These are phyloP conservation scores for Prionace glauca DNA, from an alignment of 2,797 vertebrate species.

Conservation along the genomic window DNA sequence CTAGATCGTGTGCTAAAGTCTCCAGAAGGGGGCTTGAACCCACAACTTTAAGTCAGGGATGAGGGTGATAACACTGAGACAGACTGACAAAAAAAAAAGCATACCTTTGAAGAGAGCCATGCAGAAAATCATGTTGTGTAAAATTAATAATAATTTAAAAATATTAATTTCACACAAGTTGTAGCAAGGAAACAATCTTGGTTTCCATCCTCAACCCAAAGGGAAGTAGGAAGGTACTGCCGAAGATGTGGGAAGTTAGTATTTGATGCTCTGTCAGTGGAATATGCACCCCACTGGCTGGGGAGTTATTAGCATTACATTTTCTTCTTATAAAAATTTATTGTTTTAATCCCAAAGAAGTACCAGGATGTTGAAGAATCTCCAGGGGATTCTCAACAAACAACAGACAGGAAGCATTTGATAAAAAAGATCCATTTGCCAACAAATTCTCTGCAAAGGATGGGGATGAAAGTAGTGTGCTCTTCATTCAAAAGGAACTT, in stretches of 20 bases:
- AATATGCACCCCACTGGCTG: background rate
- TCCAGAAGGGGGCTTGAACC: background rate
- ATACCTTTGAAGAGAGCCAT: background rate
- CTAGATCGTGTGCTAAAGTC: background rate
- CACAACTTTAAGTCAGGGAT: background rate
- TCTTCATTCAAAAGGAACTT: background rate
- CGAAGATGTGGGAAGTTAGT: background rate
- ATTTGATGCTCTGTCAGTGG: background rate
- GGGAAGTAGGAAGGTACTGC: background rate
- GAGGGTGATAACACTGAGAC: background rate
- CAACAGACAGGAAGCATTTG: background rate
- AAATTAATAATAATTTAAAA: background rate
- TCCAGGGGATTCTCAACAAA: background rate
- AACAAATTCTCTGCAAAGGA: background rate
- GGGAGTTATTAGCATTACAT: background rate
- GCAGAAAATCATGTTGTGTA: background rate
- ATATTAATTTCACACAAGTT: background rate
- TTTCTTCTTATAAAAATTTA: background rate
- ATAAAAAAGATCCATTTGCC: background rate
- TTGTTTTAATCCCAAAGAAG: background rate
- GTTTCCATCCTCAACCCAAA: background rate
- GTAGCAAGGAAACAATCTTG: background rate
- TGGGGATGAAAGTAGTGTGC: background rate
- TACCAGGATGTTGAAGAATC: background rate
- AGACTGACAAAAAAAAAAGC: background rate